Percentiles rank a stretch among this genome's conserved stretches.
Evolutionary conservation across 2,797 vertebrate genomes (phyloP).

Genomic region (Myotis vivesi): DNA sequence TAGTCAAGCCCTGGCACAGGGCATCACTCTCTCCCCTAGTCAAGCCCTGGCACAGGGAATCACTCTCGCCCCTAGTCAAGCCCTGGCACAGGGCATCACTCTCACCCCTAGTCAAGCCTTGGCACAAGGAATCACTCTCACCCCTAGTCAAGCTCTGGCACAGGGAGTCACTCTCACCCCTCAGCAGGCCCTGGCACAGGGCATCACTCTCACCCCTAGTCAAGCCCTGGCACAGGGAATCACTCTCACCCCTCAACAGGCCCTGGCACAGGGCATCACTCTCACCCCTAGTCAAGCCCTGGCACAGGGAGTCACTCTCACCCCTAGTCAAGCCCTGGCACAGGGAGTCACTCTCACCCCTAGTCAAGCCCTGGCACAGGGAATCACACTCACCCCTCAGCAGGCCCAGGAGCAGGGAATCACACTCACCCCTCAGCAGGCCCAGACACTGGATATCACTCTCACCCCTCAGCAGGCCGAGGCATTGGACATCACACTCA

Average conservation of each 20-base stretch:
- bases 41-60: not conserved
- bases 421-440: not conserved
- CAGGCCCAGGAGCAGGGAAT: not conserved
- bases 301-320: too few relatives aligned
- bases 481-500: accelerated
- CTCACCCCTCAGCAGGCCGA: not conserved
- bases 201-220: too few relatives aligned
- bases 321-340: accelerated
- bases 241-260: too few relatives aligned
- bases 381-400: not conserved
- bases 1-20: not conserved
- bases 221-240: accelerated
- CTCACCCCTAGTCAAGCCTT: too few relatives aligned
- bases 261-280: too few relatives aligned
- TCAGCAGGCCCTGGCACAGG: not conserved
- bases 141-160: not conserved
- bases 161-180: not conserved
- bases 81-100: not conserved
- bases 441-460: accelerated
- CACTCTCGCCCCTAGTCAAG: not conserved
- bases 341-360: not conserved
- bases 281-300: accelerated
- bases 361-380: not conserved
- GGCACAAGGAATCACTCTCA: not conserved
- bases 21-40: not conserved